phyloP scores from a whole-genome alignment of 2,113 vertebrate genomes.

The western clawed frog (Xenopus tropicalis) region UCB_Xtro_10.0 CM004446.2:69508001-69508500 shows the following conservation, averaged over 20 bases:
- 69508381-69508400: too few species aligned
- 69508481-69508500: too few species aligned
- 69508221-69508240: constrained; percentile 79
- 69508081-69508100: neutral
- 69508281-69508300: too few species aligned
- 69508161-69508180: constrained; percentile 83
- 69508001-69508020: constrained; percentile 73
- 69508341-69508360: too few species aligned
- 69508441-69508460: too few species aligned
- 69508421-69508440: too few species aligned
- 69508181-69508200: constrained; percentile 72
- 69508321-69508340: too few species aligned
- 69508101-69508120: neutral
- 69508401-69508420: too few species aligned
- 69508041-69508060: neutral
- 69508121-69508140: constrained; percentile 84
- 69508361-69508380: too few species aligned
- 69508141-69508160: constrained; percentile 87
- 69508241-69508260: constrained; percentile 80
- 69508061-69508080: neutral
- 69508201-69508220: constrained; percentile 77
- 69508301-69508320: too few species aligned
- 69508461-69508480: too few species aligned
- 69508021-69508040: constrained; percentile 79
- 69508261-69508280: neutral